phyloP scores from a whole-genome alignment of 2,797 vertebrate genomes.

The Phoeniculus purpureus region DNA sequence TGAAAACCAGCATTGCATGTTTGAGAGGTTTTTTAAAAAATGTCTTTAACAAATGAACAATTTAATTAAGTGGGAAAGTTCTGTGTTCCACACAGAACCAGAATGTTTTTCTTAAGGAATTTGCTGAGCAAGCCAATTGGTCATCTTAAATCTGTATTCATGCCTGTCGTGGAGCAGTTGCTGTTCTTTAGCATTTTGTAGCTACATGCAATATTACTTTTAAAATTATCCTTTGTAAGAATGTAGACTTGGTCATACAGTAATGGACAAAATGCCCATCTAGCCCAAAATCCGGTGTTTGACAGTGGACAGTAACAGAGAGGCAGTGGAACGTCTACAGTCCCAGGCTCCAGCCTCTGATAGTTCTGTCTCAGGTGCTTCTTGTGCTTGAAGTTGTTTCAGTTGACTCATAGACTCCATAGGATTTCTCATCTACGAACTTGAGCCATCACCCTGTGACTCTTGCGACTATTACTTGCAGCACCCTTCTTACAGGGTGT shows the following conservation, averaged over 20 bases:
- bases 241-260: background rate
- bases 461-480: background rate
- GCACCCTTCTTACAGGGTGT: background rate
- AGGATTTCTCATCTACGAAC: background rate
- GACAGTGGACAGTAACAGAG: background rate
- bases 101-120: background rate
- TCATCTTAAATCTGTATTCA: background rate
- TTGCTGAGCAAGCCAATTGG: background rate
- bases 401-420: background rate
- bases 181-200: background rate
- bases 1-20: background rate
- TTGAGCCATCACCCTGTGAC: background rate
- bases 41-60: background rate
- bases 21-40: background rate
- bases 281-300: background rate
- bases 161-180: rapidly evolving
- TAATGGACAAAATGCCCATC: background rate
- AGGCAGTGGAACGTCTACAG: background rate
- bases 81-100: background rate
- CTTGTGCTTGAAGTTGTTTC: background rate
- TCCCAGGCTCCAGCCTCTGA: background rate
- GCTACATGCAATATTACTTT: background rate
- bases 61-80: background rate
- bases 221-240: background rate
- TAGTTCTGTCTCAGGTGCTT: background rate